Evolutionary conservation across 2,888 invertebrate species (phyloP), one percentile per base, ranked within the genome.

Genomic region (Selenia dentaria): DNA sequence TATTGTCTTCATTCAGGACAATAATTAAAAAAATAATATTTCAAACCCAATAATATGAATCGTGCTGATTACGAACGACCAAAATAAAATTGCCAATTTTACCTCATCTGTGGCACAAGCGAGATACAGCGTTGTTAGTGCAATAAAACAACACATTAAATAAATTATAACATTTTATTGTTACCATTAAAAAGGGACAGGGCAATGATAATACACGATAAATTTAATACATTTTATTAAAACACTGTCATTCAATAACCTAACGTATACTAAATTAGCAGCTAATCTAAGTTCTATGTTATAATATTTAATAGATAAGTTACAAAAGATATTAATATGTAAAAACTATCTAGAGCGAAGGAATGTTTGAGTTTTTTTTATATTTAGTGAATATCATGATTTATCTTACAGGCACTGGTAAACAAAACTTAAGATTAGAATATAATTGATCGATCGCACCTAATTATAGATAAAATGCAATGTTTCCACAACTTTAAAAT

Each of bases 331-430:
- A 71, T 70, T 76, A 68, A 62, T 56, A 61, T 61, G 67, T 70
- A 67, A 63, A 68, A 64, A 11, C 12, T 18, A 36, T 59, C 64
- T 64, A 62, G 62, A 64, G 62, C 61, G 64, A 71, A 64, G 72
- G 69, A 79, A 79, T 78, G 74, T 65, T 70, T 49, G 62, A 62
- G 54, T 63, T 57, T 59, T 57, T 61, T 59, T 57, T 61, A 62
- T 59, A 61, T 42, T 66, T 67, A 60, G 80, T 85, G 89, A 89
- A 89, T 90, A 89, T 89, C 73, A 76, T 85, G 72, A 70, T 68
- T 63, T 20, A 31, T 37, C 89, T 88, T 87, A 80, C 89, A 90
- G 89, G 89, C 86, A 89, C 89, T 89, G 89, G 78, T 76, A 53
- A 57, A 58, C 68, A 68, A 67, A 65, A 68, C 57, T 61, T 61